Percentiles rank a stretch among this genome's conserved stretches.
phyloP scores from a whole-genome alignment of 2,797 vertebrate species.

The Acipenser transmontanus region DNA sequence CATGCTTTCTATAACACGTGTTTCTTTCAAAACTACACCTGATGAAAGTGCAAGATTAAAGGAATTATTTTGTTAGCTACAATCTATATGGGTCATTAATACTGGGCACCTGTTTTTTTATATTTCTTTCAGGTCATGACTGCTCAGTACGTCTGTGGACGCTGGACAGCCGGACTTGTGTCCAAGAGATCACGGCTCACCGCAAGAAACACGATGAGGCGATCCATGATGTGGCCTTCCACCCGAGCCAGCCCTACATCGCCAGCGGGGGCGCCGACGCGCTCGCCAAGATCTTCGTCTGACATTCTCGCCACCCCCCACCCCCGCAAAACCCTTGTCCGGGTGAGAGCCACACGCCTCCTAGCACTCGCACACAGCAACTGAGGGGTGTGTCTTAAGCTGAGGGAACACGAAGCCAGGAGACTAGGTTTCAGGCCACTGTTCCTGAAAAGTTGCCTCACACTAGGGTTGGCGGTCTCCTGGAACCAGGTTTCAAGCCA shows the following conservation, averaged over 20 bases:
- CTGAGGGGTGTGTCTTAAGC: too few species aligned
- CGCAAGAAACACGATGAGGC: constrained; percentile 87
- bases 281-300: constrained; percentile 88
- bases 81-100: not conserved
- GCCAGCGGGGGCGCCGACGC: constrained; percentile 80
- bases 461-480: too few species aligned
- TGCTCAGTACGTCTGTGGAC: constrained; percentile 87
- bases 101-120: constrained; percentile 5
- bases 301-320: constrained; percentile 29
- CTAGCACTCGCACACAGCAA: not conserved
- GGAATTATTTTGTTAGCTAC: not conserved
- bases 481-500: too few species aligned
- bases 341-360: constrained; percentile 5
- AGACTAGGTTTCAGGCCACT: too few species aligned
- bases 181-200: constrained; percentile 87
- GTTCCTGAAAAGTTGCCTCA: too few species aligned
- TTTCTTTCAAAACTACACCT: too few species aligned
- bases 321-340: constrained; percentile 14
- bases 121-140: constrained; percentile 68
- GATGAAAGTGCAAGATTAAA: too few species aligned
- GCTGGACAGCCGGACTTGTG: constrained; percentile 80
- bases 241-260: constrained; percentile 78
- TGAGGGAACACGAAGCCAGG: constrained; percentile 22
- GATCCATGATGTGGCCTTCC: constrained; percentile 82
- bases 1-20: too few species aligned